Evolutionary conservation across 2,888 invertebrate genomes (phyloP).

Genomic region (Drosophila lacicola): DNA sequence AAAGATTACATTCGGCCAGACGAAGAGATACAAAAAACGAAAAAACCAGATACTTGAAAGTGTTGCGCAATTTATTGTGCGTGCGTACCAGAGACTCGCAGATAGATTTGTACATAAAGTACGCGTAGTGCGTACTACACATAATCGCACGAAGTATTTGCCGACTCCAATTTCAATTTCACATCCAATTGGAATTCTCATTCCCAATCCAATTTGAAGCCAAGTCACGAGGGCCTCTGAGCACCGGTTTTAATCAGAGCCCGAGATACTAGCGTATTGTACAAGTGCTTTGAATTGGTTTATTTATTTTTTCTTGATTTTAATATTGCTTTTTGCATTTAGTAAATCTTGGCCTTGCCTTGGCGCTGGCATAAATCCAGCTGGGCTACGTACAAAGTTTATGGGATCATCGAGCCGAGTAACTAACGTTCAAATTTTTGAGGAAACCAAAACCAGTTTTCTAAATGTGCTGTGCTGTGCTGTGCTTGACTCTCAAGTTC

Average conservation of each 20-base stretch:
- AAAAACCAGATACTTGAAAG: slow-evolving; percentile 29
- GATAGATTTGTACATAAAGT: slow-evolving; percentile 29
- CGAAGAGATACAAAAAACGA: slow-evolving; percentile 15
- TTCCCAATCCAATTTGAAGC: slow-evolving; percentile 22
- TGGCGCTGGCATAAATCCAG: slow-evolving; percentile 17
- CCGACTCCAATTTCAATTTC: slow-evolving; percentile 27
- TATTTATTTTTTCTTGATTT: not conserved
- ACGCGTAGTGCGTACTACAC: slow-evolving; percentile 28
- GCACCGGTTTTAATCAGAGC: slow-evolving; percentile 26
- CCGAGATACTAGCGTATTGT: slow-evolving; percentile 4
- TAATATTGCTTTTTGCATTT: not conserved
- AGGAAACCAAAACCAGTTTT: slow-evolving; percentile 45
- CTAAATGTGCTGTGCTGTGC: slow-evolving; percentile 24
- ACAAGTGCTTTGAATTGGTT: slow-evolving; percentile 8
- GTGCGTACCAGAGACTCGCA: slow-evolving; percentile 39
- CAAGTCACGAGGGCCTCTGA: slow-evolving; percentile 22
- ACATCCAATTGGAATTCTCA: slow-evolving; percentile 28
- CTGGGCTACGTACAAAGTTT: slow-evolving; percentile 10
- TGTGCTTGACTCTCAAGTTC: slow-evolving; percentile 47
- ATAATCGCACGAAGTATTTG: slow-evolving; percentile 25
- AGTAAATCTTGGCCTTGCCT: slow-evolving; percentile 31
- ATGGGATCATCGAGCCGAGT: slow-evolving; percentile 22
- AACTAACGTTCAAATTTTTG: slow-evolving; percentile 33
- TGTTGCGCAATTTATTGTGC: slow-evolving; percentile 67
- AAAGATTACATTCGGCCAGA: slow-evolving; percentile 24